Evolutionary conservation across 2,888 invertebrate species (phyloP).

Genomic region (Siphlonurus alternatus): DNA sequence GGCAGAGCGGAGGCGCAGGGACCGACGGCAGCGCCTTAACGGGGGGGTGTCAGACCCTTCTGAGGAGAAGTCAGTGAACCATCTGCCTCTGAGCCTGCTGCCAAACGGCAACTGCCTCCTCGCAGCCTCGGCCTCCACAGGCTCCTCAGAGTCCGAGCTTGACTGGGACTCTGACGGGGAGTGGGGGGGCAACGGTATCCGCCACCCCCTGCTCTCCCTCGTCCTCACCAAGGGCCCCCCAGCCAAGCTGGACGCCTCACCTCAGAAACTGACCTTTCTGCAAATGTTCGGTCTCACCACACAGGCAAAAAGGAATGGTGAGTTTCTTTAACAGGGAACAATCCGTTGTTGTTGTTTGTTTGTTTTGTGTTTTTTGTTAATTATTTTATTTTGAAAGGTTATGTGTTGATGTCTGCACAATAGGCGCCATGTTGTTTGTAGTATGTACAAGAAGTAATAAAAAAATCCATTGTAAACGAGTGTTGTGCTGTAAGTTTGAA

Average conservation of each 20-base stretch:
- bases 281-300: slow-evolving; percentile 44
- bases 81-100: not conserved
- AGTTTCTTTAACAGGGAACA: too few relatives aligned
- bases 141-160: slow-evolving; percentile 21
- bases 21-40: slow-evolving; percentile 12
- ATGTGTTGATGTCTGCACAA: too few relatives aligned
- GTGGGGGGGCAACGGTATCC: slow-evolving; percentile 18
- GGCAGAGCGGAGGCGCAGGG: slow-evolving; percentile 23
- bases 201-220: slow-evolving; percentile 19
- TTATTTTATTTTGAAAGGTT: too few relatives aligned
- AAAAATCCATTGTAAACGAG: too few relatives aligned
- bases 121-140: not conserved
- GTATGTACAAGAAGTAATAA: too few relatives aligned
- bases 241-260: slow-evolving; percentile 30
- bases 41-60: slow-evolving; percentile 5
- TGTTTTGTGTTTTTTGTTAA: too few relatives aligned
- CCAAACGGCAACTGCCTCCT: not conserved
- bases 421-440: too few relatives aligned
- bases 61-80: not conserved
- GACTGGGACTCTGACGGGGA: slow-evolving; percentile 31
- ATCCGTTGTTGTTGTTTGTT: too few relatives aligned
- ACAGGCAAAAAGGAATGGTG: slow-evolving; percentile 41
- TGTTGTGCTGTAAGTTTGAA: too few relatives aligned
- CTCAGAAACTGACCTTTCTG: slow-evolving; percentile 41
- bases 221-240: slow-evolving; percentile 37